Conservation (phyloP, 2,797 vertebrate species). For the Centroberyx gerrardi region DNA sequence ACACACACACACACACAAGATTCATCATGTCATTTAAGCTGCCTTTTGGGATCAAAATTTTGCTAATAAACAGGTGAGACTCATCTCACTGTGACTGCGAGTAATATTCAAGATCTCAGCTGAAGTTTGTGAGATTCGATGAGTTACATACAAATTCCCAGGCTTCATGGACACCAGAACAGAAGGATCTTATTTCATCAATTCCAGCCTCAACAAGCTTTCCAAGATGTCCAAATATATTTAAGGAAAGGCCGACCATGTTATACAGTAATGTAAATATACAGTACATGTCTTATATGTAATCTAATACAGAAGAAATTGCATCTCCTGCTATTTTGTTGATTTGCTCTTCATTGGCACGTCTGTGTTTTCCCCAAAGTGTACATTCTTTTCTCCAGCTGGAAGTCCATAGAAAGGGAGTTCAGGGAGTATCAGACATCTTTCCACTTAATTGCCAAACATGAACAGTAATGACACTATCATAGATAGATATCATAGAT, state of each 20-base stretch:
- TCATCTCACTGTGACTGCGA: background rate
- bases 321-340: slow-evolving; percentile 38
- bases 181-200: slow-evolving; percentile 11
- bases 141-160: background rate
- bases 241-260: slow-evolving; percentile 22
- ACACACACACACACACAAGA: background rate
- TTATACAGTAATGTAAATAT: slow-evolving; percentile 41
- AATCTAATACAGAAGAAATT: slow-evolving; percentile 52
- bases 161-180: slow-evolving; percentile 9
- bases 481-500: slow-evolving; percentile 5
- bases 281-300: slow-evolving; percentile 25
- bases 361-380: slow-evolving; percentile 18
- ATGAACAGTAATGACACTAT: slow-evolving; percentile 25
- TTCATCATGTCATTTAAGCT: too few relatives aligned
- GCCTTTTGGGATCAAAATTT: background rate
- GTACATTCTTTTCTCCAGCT: slow-evolving; percentile 31
- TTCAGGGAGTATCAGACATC: slow-evolving; percentile 1
- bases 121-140: background rate
- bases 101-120: background rate
- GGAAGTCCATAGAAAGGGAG: background rate
- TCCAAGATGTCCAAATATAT: slow-evolving; percentile 19
- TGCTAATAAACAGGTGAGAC: slow-evolving; percentile 17
- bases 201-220: slow-evolving; percentile 31
- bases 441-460: slow-evolving; percentile 26
- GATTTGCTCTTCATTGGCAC: slow-evolving; percentile 24